Percentiles rank a stretch among this genome's conserved stretches.
Evolutionary conservation across 2,888 invertebrate species (phyloP).

Genomic region (Aethes cnicana): DNA sequence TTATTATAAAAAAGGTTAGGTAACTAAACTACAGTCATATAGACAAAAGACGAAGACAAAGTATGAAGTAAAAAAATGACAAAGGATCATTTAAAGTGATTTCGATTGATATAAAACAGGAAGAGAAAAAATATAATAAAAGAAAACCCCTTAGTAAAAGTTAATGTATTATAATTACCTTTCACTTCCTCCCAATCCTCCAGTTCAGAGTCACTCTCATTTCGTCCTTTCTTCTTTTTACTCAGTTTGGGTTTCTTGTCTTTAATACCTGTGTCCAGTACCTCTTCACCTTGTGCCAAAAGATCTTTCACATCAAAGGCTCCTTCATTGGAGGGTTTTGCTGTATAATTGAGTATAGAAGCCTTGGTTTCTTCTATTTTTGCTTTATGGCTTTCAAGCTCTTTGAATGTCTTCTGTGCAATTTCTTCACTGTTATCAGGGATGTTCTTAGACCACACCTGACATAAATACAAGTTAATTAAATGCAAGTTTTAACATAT

Average conservation of each 20-base stretch:
- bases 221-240: conserved; percentile 50
- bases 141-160: too few relatives aligned
- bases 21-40: too few relatives aligned
- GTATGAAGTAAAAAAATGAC: too few relatives aligned
- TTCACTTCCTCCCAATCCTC: conserved; percentile 90
- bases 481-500: too few relatives aligned
- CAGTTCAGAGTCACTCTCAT: conserved; percentile 84
- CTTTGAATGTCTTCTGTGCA: conserved; percentile 76
- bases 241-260: conserved; percentile 50
- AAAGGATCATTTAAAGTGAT: too few relatives aligned
- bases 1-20: too few relatives aligned
- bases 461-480: conserved; percentile 28
- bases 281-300: conserved; percentile 85
- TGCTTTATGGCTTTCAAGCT: conserved; percentile 82
- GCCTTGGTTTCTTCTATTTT: conserved; percentile 84
- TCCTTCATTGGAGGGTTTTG: conserved; percentile 41
- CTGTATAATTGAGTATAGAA: conserved; percentile 75
- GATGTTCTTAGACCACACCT: conserved; percentile 66
- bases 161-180: conserved; percentile 71
- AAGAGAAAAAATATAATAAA: conserved; percentile 16
- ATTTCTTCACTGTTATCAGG: conserved; percentile 67
- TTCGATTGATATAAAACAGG: too few relatives aligned
- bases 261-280: conserved; percentile 39
- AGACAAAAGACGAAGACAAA: too few relatives aligned
- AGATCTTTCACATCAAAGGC: conserved; percentile 83